Base-by-base conservation (phyloP, 2,797 vertebrate species). In the Chaenodraco wilsoni region DNA sequence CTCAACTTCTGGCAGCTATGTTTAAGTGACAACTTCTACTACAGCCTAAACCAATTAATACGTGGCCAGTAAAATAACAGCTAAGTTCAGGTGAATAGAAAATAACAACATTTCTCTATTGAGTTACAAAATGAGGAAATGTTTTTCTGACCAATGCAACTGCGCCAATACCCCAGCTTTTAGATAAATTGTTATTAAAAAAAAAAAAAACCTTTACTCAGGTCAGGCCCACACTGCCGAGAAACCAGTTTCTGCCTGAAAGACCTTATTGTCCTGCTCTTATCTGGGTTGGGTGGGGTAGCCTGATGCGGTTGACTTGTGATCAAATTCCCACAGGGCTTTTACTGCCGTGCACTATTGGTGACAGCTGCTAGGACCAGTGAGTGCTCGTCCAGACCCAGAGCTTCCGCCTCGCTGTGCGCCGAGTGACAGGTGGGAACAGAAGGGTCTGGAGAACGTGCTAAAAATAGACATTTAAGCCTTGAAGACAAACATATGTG, bases 271-370 rank as follows among this genome's bases (percentile, higher is more conserved):
- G 69, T 72, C 50, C 67, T 65, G 59, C 54, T 77, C 66, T 44
- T 68, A 90, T 84, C 78, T 85, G 81, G 86, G 88, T 88, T 75
- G 90, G 90, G 72, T 87, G 69, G 57, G 52, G 40, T 70, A 83
- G 66, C 31, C 48, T 81, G 74, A 37, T 66, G 65, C 4, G 10
- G 74, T 52, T 60, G 55, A 76, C 79, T 77, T 50, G 69, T 76
- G 85, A 88, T 77, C 73, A 79, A 78, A 81, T 84, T 78, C 74
- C 77, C 69, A 37, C 67, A 57, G 74, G 84, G 80, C 64, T 85
- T 83, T 82, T 21, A 51, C 54, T 57, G 58, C 69, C 51, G 68
- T 65, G 64, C 60, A 58, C 70, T 65, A 44, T 72, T 79, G 58
- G 55, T 73, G 77, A 75, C 82, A 82, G 79, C 74, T 63, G 67